Base-by-base conservation (phyloP, 2,888 invertebrate genomes). In the Oscheius sp. region DNA sequence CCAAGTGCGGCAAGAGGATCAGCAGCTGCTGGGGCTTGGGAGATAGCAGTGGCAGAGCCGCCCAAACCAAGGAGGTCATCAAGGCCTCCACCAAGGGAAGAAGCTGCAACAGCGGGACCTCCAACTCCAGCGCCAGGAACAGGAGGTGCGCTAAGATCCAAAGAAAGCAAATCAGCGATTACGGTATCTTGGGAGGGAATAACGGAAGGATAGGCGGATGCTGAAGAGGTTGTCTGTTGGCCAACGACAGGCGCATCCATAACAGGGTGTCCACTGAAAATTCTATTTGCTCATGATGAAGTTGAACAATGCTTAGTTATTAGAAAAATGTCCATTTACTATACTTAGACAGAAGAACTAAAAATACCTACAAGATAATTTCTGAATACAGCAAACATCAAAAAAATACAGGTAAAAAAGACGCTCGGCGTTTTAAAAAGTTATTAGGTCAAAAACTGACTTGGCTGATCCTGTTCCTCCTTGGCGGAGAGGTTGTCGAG, bases 141-240 rank as follows among this genome's bases (percentile, higher is more conserved):
- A n/a, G 73, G 58, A 45, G 82, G 89, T 0, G 89, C 88, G 83
- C 93, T 93, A 75, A 98, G 92, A 88, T 98, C 97, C 93, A 98
- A 94, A 29, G 94, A 94, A 68, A 98, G 90, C 65, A 98, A 90
- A 89, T 98, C 98, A 0, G 96, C 97, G 87, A 98, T 96, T 27
- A 98, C 90, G 0, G 94, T 95, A 87, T 97, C 97, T 89, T 95
- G 92, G 1, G 73, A 89, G 15, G 91, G 91, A 80, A 92, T 78
- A n/a, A 78, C 72, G 3, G 76, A 72, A 15, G 57, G 53, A 23
- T 31, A 45, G 6, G 45, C 33, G 5, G 50, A 34, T 37, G 55
- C n/a, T 17, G 34, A 17, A 15, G 61, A 58, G 8, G 57, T 42
- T 25, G 63, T n/a, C 34, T 20, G 37, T 15, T 33, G 20, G 20